Evolutionary conservation across 2,888 invertebrate genomes (phyloP).

Genomic region (Crocallis elinguaria): DNA sequence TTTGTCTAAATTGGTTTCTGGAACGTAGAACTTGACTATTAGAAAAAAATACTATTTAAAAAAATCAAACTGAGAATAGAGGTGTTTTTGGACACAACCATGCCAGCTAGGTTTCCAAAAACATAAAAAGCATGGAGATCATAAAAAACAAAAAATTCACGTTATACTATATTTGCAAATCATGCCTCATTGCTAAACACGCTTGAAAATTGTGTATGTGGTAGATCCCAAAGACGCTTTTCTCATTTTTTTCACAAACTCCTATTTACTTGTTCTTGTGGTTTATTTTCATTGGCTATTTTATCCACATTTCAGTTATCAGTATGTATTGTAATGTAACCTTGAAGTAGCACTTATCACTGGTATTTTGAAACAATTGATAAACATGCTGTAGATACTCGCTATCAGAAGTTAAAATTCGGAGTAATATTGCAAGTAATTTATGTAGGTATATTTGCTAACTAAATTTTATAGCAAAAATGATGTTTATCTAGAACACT

Average conservation of each 20-base stretch:
- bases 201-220: neutral
- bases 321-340: constrained; percentile 30
- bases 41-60: too few species aligned
- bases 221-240: neutral
- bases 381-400: constrained; percentile 18
- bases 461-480: too few species aligned
- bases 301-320: constrained; percentile 36
- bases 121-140: too few species aligned
- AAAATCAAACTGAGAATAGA: too few species aligned
- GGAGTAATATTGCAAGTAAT: neutral
- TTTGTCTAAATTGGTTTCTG: too few species aligned
- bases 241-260: neutral
- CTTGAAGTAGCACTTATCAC: constrained; percentile 27
- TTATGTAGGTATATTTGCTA: too few species aligned
- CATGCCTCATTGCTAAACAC: constrained; percentile 2
- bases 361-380: constrained; percentile 15
- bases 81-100: too few species aligned
- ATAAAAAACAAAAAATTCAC: too few species aligned
- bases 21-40: too few species aligned
- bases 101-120: too few species aligned
- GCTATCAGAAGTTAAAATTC: neutral
- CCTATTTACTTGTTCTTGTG: constrained; percentile 2
- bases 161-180: constrained; percentile 8
- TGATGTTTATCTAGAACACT: too few species aligned
- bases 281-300: constrained; percentile 9